Evolutionary conservation across 2,888 invertebrate species (phyloP), one percentile per base, ranked within the genome.

Genomic region (Agriopis leucophaearia): DNA sequence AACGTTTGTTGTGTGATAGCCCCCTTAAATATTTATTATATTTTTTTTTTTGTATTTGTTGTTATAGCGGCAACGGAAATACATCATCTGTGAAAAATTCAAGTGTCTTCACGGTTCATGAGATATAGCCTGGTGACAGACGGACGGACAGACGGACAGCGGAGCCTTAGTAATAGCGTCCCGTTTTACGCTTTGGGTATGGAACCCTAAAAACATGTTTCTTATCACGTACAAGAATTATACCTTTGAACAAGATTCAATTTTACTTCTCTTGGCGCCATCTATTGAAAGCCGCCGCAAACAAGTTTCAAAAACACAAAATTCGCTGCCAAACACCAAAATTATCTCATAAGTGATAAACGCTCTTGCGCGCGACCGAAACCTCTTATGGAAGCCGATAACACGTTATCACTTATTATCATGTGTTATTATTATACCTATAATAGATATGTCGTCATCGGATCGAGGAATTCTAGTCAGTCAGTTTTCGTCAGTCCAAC

Each of bases 361-460:
- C 44, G 8, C 47, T 60, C 50, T 59, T 68, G 52, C 54, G 66
- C 62, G 50, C 59, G 38, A 59, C 47, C 64, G 42, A 61, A 62
- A 67, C 48, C 66, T 69, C 60, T 58, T 35, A 40, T 35, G 58
- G 64, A 15, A 44, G 55, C 44, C 57, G 74, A 72, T 74, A 72
- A 18, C 56, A 13, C 56, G 64, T 68, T 72, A 74, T 74, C 74
- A 74, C 36, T 58, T 52, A 72, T 70, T 67, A 74, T 71, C 70
- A 64, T 56, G 58, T 63, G 61, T 57, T 51, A 63, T 42, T 55
- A 66, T 58, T 62, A 69, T 60, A 57, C 51, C 48, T 66, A 62
- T 66, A 62, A 56, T 51, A 50, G 27, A 27, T 18, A 60, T 69
- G 52, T 57, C 66, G 69, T 69, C 70, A 70, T 58, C 47, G 15